Evolutionary conservation across 2,113 vertebrate genomes (phyloP), one percentile per base, ranked within the genome.

Genomic region (Laticauda laticaudata): DNA sequence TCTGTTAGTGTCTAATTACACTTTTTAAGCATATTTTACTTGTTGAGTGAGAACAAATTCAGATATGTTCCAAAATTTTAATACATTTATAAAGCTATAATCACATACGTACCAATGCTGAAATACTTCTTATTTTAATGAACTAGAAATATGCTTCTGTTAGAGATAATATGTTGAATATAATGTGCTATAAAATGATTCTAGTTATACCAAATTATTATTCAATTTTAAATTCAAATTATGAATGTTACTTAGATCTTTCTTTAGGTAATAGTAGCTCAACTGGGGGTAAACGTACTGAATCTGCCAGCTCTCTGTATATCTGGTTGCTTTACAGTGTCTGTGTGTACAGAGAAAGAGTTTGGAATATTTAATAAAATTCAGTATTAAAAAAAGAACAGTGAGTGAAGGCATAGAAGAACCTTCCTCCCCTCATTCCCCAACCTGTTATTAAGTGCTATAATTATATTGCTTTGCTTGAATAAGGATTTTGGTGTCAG

Each of bases 21-120:
- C 69, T 39, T 39, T 81, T 39, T 3, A 81, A 81, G 18, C 34
- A 43, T 20, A 24, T 57, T 55, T 86, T 90, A 1, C 81, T 12
- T 88, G 92, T 89, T 89, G 87, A 43, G 34, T 91, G 0, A 51
- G n/a, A 90, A 64, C 18, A 94, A 88, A 91, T 64, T 92, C 61
- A 24, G 9, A 90, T 51, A 21, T 48, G 75, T 95, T 5, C 23
- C 51, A 91, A 94, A 90, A 87, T 21, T 10, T 86, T 29, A 45
- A 56, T 61, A 10, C 89, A 92, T 1, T 3, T 59, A 11, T 48
- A n/a, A 51, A 24, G 7, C 43, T 45, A 14, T 29, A 57, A 15
- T 85, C 61, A 34, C 54, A 20, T 64, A 20, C 0, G 20, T 21
- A 61, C 4, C 26, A 18, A 48, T 56, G 24, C 61, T 55, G 54